phyloP scores from a whole-genome alignment of 2,888 invertebrate species.

The Torymus tubicola region DNA sequence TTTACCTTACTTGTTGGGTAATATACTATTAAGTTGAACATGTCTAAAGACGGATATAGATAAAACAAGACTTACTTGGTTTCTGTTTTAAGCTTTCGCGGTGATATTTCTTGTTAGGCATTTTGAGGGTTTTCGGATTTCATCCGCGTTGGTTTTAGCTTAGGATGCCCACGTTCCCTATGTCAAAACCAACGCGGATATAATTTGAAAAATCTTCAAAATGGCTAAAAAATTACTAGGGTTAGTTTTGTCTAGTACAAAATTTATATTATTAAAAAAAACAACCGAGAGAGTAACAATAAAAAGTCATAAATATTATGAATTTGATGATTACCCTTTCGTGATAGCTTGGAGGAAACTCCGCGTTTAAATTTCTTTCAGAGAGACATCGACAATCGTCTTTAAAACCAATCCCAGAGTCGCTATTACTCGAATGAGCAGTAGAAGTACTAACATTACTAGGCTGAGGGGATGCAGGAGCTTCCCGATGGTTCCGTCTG shows the following conservation, averaged over 20 bases:
- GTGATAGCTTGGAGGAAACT: slow-evolving; percentile 79
- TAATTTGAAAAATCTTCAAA: no score
- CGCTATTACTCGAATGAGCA: slow-evolving; percentile 93
- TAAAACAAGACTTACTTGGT: no score
- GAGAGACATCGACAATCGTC: slow-evolving; percentile 91
- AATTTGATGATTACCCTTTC: slow-evolving; percentile 44
- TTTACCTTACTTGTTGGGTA: no score
- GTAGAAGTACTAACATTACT: slow-evolving; percentile 89
- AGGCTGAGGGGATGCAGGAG: slow-evolving; percentile 85
- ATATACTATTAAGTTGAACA: no score
- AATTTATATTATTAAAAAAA: not conserved
- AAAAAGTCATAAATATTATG: not conserved
- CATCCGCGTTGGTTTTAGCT: no score
- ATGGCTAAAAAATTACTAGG: no score
- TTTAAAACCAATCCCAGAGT: slow-evolving; percentile 95
- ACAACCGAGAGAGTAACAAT: not conserved
- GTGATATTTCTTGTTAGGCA: no score
- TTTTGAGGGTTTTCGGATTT: no score
- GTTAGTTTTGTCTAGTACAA: not conserved
- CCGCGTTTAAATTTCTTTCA: slow-evolving; percentile 87
- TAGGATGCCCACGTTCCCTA: no score
- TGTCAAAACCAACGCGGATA: no score
- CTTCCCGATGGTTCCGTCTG: slow-evolving; percentile 65
- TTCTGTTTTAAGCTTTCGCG: no score
- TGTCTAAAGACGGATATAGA: no score